Conservation (phyloP, 2,797 vertebrate genomes). For the Centropyge bicolor region DNA sequence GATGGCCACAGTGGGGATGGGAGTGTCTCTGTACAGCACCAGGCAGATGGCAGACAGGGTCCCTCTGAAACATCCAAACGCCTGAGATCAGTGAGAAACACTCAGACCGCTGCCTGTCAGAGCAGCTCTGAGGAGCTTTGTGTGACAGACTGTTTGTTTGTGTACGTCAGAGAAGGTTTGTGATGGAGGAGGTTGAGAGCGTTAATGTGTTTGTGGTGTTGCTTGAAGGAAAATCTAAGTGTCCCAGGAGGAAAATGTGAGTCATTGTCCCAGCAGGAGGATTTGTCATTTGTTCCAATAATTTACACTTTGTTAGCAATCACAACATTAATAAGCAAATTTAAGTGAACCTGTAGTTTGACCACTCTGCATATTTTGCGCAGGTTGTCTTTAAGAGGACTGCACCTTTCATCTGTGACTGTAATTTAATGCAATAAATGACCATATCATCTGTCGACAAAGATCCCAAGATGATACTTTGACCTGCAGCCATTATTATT, state of each 20-base stretch:
- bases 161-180: constrained; percentile 47
- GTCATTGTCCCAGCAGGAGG: background rate
- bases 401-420: background rate
- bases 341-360: background rate
- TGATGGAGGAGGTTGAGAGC: constrained; percentile 17
- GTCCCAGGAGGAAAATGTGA: constrained; percentile 39
- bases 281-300: background rate
- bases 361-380: background rate
- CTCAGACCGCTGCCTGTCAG: background rate
- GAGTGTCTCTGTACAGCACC: constrained; percentile 89
- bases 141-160: constrained; percentile 26
- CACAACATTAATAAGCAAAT: constrained; percentile 3
- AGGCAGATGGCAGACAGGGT: constrained; percentile 84
- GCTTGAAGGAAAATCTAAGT: constrained; percentile 43
- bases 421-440: constrained; percentile 1
- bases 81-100: constrained; percentile 9
- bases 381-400: background rate
- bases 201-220: constrained; percentile 27
- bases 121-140: background rate
- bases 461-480: background rate
- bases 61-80: constrained; percentile 26
- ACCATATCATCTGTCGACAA: background rate
- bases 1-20: constrained; percentile 87
- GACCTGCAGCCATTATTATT: background rate
- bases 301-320: background rate